Conservation (phyloP, 64 coral and sea anemone species). For the Exaiptasia diaphana region DNA sequence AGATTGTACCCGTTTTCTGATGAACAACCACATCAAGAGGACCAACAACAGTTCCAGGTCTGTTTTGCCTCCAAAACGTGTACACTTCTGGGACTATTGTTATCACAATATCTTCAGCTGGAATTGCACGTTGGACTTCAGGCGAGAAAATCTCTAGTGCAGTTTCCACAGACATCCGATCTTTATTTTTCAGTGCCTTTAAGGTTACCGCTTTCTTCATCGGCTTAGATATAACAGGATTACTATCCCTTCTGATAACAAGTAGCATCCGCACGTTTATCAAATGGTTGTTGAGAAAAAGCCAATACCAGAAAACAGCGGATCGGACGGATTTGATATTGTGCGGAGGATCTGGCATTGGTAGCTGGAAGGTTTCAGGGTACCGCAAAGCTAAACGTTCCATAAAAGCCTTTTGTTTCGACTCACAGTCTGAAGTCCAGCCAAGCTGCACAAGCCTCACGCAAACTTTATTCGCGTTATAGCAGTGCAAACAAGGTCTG, state of each 20-base stretch:
- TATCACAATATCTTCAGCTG: slow-evolving; percentile 7
- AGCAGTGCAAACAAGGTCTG: slow-evolving; percentile 42
- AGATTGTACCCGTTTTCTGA: slow-evolving; percentile 12
- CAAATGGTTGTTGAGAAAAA: slow-evolving; percentile 14
- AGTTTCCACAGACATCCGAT: slow-evolving; percentile 64
- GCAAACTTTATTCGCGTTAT: slow-evolving; percentile 11
- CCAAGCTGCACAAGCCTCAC: slow-evolving; percentile 16
- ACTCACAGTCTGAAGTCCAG: slow-evolving; percentile 50
- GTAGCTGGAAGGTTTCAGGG: background rate
- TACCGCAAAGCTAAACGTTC: slow-evolving; percentile 3
- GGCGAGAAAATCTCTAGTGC: slow-evolving; percentile 39
- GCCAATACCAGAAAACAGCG: slow-evolving; percentile 58
- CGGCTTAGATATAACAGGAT: slow-evolving; percentile 26
- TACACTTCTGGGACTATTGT: slow-evolving; percentile 57
- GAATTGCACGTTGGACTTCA: slow-evolving; percentile 21
- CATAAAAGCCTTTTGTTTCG: slow-evolving; percentile 53
- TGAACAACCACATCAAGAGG: slow-evolving; percentile 14
- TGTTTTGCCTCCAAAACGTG: slow-evolving; percentile 62
- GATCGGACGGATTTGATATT: slow-evolving; percentile 54
- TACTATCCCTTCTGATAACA: slow-evolving; percentile 47
- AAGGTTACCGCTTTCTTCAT: slow-evolving; percentile 51
- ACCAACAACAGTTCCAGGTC: background rate
- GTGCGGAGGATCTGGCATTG: slow-evolving; percentile 56
- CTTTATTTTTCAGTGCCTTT: slow-evolving; percentile 63
- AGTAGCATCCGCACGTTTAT: slow-evolving; percentile 46